Evolutionary conservation across 2,113 vertebrate genomes (phyloP).

Genomic region (Catharus fuscescens): DNA sequence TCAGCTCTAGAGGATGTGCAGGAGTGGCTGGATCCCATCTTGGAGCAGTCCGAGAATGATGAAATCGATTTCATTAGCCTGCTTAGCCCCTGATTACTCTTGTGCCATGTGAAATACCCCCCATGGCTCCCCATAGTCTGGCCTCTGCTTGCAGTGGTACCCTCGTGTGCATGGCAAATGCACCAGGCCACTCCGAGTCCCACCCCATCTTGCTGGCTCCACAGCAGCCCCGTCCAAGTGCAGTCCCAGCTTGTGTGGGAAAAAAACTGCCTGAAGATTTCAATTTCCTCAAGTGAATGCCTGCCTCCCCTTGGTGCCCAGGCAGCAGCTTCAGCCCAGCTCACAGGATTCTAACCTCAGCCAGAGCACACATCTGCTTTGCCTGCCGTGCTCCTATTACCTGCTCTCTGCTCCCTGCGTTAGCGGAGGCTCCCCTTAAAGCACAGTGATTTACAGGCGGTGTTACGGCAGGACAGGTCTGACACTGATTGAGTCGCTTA

Average conservation of each 20-base stretch:
- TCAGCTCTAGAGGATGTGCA: not conserved
- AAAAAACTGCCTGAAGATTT: not conserved
- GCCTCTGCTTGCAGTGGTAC: not conserved
- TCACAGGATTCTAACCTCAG: not conserved
- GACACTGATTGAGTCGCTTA: slow-evolving; percentile 77
- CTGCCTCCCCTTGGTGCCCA: not conserved
- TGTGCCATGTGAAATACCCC: not conserved
- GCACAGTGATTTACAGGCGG: slow-evolving; percentile 61
- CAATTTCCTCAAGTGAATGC: not conserved
- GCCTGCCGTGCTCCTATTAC: not conserved
- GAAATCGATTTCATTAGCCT: not conserved
- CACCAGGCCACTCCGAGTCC: not conserved
- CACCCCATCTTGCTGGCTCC: accelerated
- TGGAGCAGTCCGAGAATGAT: not conserved
- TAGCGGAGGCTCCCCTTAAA: not conserved
- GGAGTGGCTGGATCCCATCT: not conserved
- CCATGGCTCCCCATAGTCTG: accelerated
- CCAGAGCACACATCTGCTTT: not conserved
- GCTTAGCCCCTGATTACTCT: not conserved
- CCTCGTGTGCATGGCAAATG: accelerated
- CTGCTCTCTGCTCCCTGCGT: not conserved
- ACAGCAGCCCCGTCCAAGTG: not conserved
- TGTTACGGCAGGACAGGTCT: slow-evolving; percentile 58
- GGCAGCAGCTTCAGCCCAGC: not conserved
- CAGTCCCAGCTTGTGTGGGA: not conserved